Evolutionary conservation across 2,113 vertebrate genomes (phyloP).

Genomic region (Thermophis baileyi): DNA sequence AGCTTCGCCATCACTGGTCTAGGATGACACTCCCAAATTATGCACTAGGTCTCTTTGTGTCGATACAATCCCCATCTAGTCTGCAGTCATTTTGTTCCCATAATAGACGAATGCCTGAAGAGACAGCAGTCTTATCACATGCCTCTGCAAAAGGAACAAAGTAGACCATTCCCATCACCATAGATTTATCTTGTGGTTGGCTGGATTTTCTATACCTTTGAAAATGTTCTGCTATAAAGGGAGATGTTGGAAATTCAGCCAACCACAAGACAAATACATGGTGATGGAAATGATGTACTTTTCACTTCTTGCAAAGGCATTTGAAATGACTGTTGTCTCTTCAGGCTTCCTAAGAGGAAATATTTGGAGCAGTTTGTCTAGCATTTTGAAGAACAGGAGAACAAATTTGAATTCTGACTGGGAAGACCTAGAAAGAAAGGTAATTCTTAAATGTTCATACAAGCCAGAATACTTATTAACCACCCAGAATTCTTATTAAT

Average conservation of each 20-base stretch:
- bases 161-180: background rate
- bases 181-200: background rate
- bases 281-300: conserved; percentile 61
- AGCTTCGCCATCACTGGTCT: background rate
- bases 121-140: background rate
- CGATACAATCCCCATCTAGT: background rate
- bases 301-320: conserved; percentile 35
- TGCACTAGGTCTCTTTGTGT: background rate
- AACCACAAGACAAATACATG: conserved; percentile 51
- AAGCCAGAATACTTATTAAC: background rate
- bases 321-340: conserved; percentile 59
- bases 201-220: background rate
- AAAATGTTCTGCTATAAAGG: background rate
- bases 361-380: conserved; percentile 52
- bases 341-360: conserved; percentile 43
- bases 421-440: background rate
- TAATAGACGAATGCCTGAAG: background rate
- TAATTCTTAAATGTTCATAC: background rate
- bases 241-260: conserved; percentile 36
- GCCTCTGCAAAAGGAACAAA: background rate
- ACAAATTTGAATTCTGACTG: conserved; percentile 3
- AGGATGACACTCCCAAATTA: background rate
- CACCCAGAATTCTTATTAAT: background rate
- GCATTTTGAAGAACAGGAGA: conserved; percentile 45
- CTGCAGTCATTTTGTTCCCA: background rate